Conservation (phyloP, 2,113 vertebrate genomes). For the Centropristis striata region DNA sequence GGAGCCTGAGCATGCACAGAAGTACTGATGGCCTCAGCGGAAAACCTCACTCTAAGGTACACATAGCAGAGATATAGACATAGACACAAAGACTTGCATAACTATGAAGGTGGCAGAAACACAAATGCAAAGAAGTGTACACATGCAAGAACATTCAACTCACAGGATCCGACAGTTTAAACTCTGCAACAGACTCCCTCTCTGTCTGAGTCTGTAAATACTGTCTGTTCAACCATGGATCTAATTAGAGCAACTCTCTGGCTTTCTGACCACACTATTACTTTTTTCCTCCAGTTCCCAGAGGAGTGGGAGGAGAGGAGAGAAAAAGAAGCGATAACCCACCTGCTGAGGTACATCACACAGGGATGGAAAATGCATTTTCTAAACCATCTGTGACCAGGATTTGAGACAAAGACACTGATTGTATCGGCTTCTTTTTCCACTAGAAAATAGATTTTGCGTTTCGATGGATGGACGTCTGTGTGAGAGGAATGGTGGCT, state of each 20-base stretch:
- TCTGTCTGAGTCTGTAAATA: constrained; percentile 43
- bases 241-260: constrained; percentile 67
- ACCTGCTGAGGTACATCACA: constrained; percentile 66
- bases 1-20: neutral
- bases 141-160: neutral
- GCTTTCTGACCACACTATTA: constrained; percentile 57
- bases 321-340: constrained; percentile 47
- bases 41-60: neutral
- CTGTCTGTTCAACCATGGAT: constrained; percentile 44
- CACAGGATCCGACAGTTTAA: neutral
- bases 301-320: constrained; percentile 60
- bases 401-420: constrained; percentile 31
- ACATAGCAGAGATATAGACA: neutral
- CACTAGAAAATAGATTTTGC: constrained; percentile 22
- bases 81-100: neutral
- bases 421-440: constrained; percentile 15
- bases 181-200: neutral
- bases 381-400: constrained; percentile 64
- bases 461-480: neutral
- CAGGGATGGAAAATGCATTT: constrained; percentile 48
- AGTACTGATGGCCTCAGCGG: neutral
- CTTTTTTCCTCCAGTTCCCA: constrained; percentile 56
- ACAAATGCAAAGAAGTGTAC: neutral
- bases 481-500: neutral
- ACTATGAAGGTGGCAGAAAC: neutral